These are phyloP conservation scores for Myiozetetes cayanensis DNA, from an alignment of 2,113 vertebrate genomes.

Conservation along the genomic window DNA sequence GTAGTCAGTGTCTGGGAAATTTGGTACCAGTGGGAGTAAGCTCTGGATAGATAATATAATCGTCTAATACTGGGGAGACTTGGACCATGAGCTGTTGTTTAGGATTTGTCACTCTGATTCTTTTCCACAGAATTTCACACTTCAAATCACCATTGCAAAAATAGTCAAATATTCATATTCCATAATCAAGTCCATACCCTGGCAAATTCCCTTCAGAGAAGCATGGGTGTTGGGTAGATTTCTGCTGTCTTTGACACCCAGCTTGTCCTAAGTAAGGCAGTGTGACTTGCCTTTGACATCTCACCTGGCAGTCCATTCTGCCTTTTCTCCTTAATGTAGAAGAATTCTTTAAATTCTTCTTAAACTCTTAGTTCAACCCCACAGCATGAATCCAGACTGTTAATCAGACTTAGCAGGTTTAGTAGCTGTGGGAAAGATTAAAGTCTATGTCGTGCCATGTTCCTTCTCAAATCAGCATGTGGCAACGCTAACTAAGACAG, in stretches of 20 bases:
- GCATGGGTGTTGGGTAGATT: not conserved
- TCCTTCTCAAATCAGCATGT: not conserved
- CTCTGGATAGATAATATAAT: not conserved
- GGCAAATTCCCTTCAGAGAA: not conserved
- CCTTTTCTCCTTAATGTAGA: not conserved
- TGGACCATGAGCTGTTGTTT: not conserved
- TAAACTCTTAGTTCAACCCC: not conserved
- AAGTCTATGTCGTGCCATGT: not conserved
- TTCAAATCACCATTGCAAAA: not conserved
- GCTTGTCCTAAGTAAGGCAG: not conserved
- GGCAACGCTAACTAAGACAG: not conserved
- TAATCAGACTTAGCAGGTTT: not conserved
- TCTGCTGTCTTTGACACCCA: not conserved
- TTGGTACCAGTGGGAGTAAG: not conserved
- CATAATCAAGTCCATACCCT: not conserved
- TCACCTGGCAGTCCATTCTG: not conserved
- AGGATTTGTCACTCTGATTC: not conserved
- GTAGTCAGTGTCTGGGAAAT: not conserved
- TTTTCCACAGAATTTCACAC: not conserved
- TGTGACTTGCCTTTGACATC: not conserved
- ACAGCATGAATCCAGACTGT: not conserved
- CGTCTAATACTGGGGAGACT: not conserved
- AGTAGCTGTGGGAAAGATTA: not conserved
- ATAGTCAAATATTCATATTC: not conserved
- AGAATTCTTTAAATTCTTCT: conserved; percentile 11